Evolutionary conservation across 35 echinoderm and acorn worm genomes (phyloP), one percentile per base, ranked within the genome.

Genomic region (Patiria miniata): DNA sequence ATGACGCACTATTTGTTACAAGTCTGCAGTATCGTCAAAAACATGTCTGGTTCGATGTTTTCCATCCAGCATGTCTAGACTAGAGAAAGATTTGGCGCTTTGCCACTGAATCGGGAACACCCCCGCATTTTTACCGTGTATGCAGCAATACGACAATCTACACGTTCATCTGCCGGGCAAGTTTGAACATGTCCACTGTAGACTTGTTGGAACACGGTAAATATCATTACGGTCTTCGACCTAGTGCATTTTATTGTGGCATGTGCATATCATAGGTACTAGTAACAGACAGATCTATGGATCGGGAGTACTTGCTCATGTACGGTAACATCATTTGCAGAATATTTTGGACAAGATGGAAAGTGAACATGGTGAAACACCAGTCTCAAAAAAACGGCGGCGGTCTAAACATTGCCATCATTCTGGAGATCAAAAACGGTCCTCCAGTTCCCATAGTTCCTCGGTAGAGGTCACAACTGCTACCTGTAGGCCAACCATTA

Each of bases 381-480:
- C 42, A 47, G 42, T 47, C 42, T 73, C 65, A 2, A 73, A 73
- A 73, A 73, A 73, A 73, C 65, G 65, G 26, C 23, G 65, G 65
- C 23, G 65, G 42, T 47, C 42, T 6, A 47, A 47, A 47, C 42
- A 47, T 12, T 47, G 42, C 12, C 42, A 23, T 51, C 37, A 23
- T 9, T 39, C 0, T 57, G 69, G 76, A 10, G 68, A 51, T 54
- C 68, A 34, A 40, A 87, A 77, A 47, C 77, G 78, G 30, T 92
- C 90, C 7, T 87, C 90, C n/a, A 92, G 90, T 81, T 92, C 90
- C 21, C 90, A 92, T 61, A 91, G 89, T 52, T 92, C 90, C 12
- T 80, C 85, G 12, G 90, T 87, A 26, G 50, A 78, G 30, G 52
- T 52, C n/a, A 78, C 68, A 57, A 56, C 78, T 26, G 82, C 51